Conservation (phyloP, 2,797 vertebrate genomes). For the Pseudotriccus pelzelni region DNA sequence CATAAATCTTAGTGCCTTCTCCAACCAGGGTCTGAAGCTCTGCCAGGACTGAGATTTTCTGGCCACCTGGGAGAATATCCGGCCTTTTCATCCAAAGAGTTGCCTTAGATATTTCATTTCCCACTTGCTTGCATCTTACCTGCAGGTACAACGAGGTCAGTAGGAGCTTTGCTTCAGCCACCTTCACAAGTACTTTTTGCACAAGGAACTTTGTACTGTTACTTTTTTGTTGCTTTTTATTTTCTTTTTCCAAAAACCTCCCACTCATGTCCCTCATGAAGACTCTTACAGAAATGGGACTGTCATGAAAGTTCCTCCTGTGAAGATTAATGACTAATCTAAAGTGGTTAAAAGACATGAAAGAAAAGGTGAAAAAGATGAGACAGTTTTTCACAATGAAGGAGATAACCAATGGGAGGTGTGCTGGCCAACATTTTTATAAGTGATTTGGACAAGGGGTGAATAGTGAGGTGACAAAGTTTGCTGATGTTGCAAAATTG, state of each 20-base stretch:
- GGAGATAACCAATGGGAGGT: neutral
- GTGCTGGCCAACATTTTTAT: neutral
- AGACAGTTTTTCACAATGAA: conserved; percentile 15
- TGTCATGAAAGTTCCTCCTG: neutral
- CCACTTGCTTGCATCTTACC: neutral
- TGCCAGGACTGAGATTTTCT: neutral
- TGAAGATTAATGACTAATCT: conserved; percentile 5
- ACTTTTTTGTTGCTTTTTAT: neutral
- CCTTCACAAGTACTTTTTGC: neutral
- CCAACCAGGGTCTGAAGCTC: neutral
- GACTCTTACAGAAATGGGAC: neutral
- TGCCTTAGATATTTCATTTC: neutral
- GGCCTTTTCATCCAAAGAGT: neutral
- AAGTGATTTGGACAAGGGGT: conserved; percentile 14
- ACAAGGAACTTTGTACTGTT: neutral
- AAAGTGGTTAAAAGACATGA: conserved; percentile 1
- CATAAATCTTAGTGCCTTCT: neutral
- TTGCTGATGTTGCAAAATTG: conserved; percentile 1
- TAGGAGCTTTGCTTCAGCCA: neutral
- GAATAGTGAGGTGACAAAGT: neutral
- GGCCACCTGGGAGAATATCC: neutral
- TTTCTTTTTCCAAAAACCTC: neutral
- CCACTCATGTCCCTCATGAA: neutral
- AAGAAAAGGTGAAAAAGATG: neutral
- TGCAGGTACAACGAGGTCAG: neutral